Percentiles rank a stretch among this genome's conserved stretches.
phyloP scores from a whole-genome alignment of 2,888 invertebrate genomes.

The Erannis defoliaria region DNA sequence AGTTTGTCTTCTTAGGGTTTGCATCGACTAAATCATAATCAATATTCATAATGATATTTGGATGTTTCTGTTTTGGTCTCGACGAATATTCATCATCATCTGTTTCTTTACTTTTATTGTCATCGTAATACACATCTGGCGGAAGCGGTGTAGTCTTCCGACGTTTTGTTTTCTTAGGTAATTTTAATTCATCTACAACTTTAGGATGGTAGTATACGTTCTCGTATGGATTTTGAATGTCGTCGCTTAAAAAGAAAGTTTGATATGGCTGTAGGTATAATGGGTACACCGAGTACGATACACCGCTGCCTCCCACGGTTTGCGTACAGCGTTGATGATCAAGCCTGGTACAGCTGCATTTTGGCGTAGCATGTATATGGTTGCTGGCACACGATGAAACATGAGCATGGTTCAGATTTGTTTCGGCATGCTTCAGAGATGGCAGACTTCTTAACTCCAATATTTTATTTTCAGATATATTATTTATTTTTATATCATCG shows the following conservation, averaged over 20 bases:
- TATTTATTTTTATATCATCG: constrained; percentile 17
- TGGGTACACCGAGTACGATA: constrained; percentile 46
- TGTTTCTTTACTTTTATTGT: constrained; percentile 43
- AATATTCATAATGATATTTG: constrained; percentile 40
- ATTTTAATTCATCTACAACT: constrained; percentile 49
- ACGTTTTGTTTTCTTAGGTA: constrained; percentile 53
- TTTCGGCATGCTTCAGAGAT: constrained; percentile 14
- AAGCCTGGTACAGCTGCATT: constrained; percentile 37
- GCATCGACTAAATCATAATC: constrained; percentile 42
- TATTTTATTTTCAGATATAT: constrained; percentile 56
- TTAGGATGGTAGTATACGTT: constrained; percentile 54
- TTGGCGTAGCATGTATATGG: constrained; percentile 17
- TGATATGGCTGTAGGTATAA: constrained; percentile 56
- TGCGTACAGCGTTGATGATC: constrained; percentile 12
- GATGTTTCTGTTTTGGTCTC: constrained; percentile 24
- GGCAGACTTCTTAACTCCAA: constrained; percentile 68
- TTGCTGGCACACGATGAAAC: background rate
- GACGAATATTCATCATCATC: constrained; percentile 26
- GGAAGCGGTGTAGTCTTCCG: constrained; percentile 51
- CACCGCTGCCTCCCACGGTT: constrained; percentile 19
- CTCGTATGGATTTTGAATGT: constrained; percentile 26
- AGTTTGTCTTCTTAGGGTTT: constrained; percentile 1
- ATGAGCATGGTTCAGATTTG: constrained; percentile 7
- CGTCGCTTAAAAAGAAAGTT: constrained; percentile 51
- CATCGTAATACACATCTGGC: constrained; percentile 54